phyloP scores from a whole-genome alignment of 2,113 vertebrate species.

The Aix galericulata region DNA sequence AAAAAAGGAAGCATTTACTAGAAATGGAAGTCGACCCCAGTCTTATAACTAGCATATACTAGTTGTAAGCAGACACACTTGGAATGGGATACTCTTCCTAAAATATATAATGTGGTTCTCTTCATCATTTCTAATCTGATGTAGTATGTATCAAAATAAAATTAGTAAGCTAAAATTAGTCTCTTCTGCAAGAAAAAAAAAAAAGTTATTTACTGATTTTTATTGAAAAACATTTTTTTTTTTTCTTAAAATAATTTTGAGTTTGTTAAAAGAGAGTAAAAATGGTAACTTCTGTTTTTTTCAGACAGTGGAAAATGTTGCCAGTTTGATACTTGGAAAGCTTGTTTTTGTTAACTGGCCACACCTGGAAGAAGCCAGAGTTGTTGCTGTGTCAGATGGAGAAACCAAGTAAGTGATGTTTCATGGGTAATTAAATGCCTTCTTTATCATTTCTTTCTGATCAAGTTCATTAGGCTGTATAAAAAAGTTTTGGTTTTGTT shows the following conservation, averaged over 20 bases:
- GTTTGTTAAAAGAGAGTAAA: not conserved
- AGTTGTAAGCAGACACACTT: not conserved
- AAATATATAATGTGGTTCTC: not conserved
- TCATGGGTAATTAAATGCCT: not conserved
- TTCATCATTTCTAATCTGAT: not conserved
- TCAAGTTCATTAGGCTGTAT: not conserved
- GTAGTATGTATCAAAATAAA: not conserved
- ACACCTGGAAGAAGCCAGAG: constrained; percentile 94
- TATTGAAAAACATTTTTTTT: not conserved
- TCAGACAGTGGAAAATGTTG: constrained; percentile 85
- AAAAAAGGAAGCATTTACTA: not conserved
- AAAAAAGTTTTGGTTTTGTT: not conserved
- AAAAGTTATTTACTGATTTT: not conserved
- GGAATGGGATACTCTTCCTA: not conserved
- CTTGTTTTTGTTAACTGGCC: constrained; percentile 96
- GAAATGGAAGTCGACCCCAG: not conserved
- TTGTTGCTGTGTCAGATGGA: constrained; percentile 92
- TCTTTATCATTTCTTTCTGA: not conserved
- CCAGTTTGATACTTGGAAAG: constrained; percentile 83
- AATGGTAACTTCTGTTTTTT: constrained; percentile 35
- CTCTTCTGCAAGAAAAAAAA: not conserved
- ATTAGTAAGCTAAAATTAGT: not conserved
- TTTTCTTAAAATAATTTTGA: not conserved
- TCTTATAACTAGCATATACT: not conserved
- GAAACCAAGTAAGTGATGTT: constrained; percentile 86